Evolutionary conservation across 2,113 vertebrate genomes (phyloP), one percentile per base, ranked within the genome.

Genomic region (Rhynchopsitta pachyrhyncha): DNA sequence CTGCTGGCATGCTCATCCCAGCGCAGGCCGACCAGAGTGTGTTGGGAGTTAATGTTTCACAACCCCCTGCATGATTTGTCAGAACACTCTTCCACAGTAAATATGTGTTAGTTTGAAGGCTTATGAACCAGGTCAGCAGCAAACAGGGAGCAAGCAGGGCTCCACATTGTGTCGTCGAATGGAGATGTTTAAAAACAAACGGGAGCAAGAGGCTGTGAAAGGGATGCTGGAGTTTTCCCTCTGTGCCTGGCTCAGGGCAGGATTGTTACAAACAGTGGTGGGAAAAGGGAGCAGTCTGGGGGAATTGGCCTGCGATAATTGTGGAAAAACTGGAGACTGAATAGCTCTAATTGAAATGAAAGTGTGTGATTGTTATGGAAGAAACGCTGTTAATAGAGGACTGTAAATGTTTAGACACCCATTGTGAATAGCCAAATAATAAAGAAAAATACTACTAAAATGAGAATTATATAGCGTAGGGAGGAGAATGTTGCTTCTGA

Each of bases 381-480:
- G 97, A 98, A 98, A 94, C 13, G 42, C 96, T 55, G 42, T 94
- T 98, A 98, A 98, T 97, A 96, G 94, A 94, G 93, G 89, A 97
- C 96, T 96, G 97, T 98, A 98, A 98, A 98, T 98, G 98, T 98
- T 98, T 98, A 98, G 98, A 98, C 97, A 97, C 94, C 97, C 97
- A 96, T 96, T 96, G 95, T 97, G 96, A 97, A 96, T 96, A 96
- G 91, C 92, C 95, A 97, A 97, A 97, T 97, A 97, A 97, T 96
- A 97, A 95, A 93, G 97, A 91, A 96, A 97, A 97, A 95, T 96
- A 95, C 93, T 96, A 88, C 93, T 96, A 95, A 97, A 95, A 86
- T 84, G 87, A 93, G 95, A 97, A 97, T 87, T 97, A 64, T 68
- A 90, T 70, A 87, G 81, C 11, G 39, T 35, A 94, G 93, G 81